Conservation (phyloP, 2,888 invertebrate species). For the Hemithea aestivaria region DNA sequence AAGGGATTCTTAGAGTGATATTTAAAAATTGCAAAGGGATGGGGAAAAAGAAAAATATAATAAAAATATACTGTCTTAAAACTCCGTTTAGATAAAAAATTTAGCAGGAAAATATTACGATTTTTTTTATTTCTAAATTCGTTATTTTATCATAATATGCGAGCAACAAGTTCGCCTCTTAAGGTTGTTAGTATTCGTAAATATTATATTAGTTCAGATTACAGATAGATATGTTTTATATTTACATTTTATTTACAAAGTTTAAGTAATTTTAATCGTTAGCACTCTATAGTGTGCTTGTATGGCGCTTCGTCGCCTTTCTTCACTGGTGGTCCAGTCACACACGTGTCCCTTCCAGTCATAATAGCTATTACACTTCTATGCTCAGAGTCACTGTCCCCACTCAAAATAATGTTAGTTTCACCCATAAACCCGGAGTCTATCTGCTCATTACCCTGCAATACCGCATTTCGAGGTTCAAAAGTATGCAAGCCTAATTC, state of each 20-base stretch:
- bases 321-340: slow-evolving; percentile 54
- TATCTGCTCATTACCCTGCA: slow-evolving; percentile 56
- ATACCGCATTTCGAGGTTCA: slow-evolving; percentile 43
- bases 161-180: too few relatives aligned
- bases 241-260: slow-evolving; percentile 1
- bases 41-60: too few relatives aligned
- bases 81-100: too few relatives aligned
- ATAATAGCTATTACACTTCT: slow-evolving; percentile 72
- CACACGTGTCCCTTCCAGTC: slow-evolving; percentile 58
- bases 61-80: too few relatives aligned
- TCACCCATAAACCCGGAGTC: slow-evolving; percentile 72
- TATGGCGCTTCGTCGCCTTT: slow-evolving; percentile 60
- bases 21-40: too few relatives aligned
- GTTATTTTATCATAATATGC: too few relatives aligned
- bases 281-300: slow-evolving; percentile 63
- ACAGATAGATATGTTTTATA: too few relatives aligned
- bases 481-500: slow-evolving; percentile 56
- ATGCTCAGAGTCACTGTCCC: slow-evolving; percentile 73
- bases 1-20: too few relatives aligned
- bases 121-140: too few relatives aligned
- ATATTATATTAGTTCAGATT: too few relatives aligned
- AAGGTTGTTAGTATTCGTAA: too few relatives aligned
- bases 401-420: slow-evolving; percentile 69
- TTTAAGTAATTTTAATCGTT: slow-evolving; percentile 6
- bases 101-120: too few relatives aligned